Conservation (phyloP, 2,888 invertebrate genomes). For the Perithous albicinctus region DNA sequence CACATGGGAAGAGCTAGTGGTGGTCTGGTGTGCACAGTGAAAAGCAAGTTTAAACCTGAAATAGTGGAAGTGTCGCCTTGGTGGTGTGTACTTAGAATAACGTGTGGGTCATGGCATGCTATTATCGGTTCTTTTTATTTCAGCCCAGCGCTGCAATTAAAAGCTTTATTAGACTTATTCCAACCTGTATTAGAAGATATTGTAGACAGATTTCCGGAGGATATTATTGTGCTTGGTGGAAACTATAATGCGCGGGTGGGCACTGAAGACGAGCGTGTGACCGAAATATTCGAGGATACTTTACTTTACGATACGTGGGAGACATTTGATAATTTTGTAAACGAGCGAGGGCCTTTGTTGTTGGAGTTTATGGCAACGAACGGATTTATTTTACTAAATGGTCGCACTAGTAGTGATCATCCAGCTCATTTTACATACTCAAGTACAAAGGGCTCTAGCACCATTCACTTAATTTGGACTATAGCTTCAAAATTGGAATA, state of each 20-base stretch:
- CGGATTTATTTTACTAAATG: conserved; percentile 19
- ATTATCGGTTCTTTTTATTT: conserved; percentile 18
- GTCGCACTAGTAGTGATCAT: background rate
- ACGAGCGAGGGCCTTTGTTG: background rate
- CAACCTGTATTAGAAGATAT: conserved; percentile 37
- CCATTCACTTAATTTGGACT: conserved; percentile 25
- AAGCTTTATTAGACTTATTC: background rate
- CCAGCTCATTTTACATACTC: conserved; percentile 16
- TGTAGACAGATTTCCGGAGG: background rate
- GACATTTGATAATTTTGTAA: background rate
- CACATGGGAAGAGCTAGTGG: conserved; percentile 29
- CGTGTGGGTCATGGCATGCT: background rate
- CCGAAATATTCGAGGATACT: conserved; percentile 2
- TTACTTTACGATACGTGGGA: background rate
- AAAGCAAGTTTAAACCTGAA: background rate
- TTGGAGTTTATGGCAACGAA: conserved; percentile 35
- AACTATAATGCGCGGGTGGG: conserved; percentile 11
- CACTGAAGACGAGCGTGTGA: background rate
- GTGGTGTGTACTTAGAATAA: conserved; percentile 17
- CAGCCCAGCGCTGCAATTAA: conserved; percentile 16
- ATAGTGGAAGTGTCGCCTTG: conserved; percentile 14
- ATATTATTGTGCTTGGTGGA: conserved; percentile 1
- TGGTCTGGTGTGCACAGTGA: background rate
- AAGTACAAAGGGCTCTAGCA: background rate
- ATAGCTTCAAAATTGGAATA: conserved; percentile 23